phyloP scores from a whole-genome alignment of 2,888 invertebrate genomes.

The Calameuta filiformis region DNA sequence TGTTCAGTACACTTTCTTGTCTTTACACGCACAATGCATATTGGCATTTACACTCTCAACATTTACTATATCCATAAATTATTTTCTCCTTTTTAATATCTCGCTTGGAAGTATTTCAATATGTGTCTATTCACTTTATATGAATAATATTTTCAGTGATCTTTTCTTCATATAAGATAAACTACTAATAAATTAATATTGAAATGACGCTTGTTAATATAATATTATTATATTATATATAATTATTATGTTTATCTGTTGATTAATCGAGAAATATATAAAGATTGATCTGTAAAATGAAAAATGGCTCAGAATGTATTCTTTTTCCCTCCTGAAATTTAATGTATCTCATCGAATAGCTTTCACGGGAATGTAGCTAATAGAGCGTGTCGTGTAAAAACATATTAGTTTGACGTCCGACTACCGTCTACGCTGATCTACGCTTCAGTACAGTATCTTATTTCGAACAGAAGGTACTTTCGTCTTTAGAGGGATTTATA shows the following conservation, averaged over 20 bases:
- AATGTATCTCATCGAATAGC: slow-evolving; percentile 21
- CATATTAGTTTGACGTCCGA: slow-evolving; percentile 13
- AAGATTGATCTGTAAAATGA: background rate
- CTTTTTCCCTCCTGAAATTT: slow-evolving; percentile 11
- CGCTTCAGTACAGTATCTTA: slow-evolving; percentile 7
- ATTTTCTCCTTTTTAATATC: background rate
- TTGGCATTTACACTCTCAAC: background rate
- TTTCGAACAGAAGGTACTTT: background rate
- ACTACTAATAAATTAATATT: background rate
- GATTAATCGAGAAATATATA: background rate
- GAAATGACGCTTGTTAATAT: background rate
- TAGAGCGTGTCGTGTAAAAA: slow-evolving; percentile 39
- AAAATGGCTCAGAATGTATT: slow-evolving; percentile 3
- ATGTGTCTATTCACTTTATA: background rate
- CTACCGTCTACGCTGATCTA: background rate
- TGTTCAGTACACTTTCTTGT: background rate
- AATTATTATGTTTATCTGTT: background rate
- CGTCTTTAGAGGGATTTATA: background rate
- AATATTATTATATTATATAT: background rate
- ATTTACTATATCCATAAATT: background rate
- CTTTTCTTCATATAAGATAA: background rate
- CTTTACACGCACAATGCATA: background rate
- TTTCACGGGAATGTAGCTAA: slow-evolving; percentile 41
- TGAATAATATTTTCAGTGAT: background rate
- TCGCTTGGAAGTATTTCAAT: background rate